These are phyloP conservation scores for Phragmatobia fuliginosa DNA, from an alignment of 2,888 invertebrate species.

Conservation along the genomic window DNA sequence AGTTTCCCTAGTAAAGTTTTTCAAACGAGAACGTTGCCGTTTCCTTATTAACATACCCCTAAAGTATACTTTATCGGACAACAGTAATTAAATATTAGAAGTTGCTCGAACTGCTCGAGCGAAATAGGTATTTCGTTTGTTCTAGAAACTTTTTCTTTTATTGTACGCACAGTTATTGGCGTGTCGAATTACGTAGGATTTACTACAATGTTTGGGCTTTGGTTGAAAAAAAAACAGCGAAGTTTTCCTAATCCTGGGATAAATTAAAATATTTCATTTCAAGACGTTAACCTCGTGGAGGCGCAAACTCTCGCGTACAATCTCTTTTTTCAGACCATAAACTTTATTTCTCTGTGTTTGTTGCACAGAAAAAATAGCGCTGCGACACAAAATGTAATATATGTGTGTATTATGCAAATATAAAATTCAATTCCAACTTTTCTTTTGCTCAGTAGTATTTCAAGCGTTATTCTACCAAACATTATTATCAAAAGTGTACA, in stretches of 20 bases:
- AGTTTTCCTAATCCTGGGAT: slow-evolving; percentile 36
- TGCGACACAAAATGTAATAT: slow-evolving; percentile 17
- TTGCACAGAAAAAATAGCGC: slow-evolving; percentile 29
- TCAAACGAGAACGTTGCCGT: slow-evolving; percentile 55
- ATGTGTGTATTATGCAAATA: slow-evolving; percentile 19
- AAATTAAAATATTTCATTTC: slow-evolving; percentile 44
- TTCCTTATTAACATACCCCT: slow-evolving; percentile 73
- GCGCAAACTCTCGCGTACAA: slow-evolving; percentile 34
- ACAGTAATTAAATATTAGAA: slow-evolving; percentile 66
- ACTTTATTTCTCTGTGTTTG: slow-evolving; percentile 33
- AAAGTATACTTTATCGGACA: slow-evolving; percentile 64
- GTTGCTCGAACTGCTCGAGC: slow-evolving; percentile 39
- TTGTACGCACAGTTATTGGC: slow-evolving; percentile 21
- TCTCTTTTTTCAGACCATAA: slow-evolving; percentile 35
- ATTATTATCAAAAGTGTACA: not conserved
- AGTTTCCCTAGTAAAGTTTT: slow-evolving; percentile 74
- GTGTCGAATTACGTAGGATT: slow-evolving; percentile 34
- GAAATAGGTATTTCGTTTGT: slow-evolving; percentile 20
- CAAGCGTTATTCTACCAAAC: not conserved
- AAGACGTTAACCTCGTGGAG: slow-evolving; percentile 34
- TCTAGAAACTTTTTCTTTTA: slow-evolving; percentile 26
- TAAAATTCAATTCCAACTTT: slow-evolving; percentile 23
- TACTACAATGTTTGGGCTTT: slow-evolving; percentile 23
- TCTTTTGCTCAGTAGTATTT: slow-evolving; percentile 2
- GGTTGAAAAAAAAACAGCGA: slow-evolving; percentile 27